Percentiles rank a stretch among this genome's conserved stretches.
These are phyloP conservation scores for Dolichoris vasculosae DNA, from an alignment of 1,140 invertebrate genomes.

Conservation along the genomic window DNA sequence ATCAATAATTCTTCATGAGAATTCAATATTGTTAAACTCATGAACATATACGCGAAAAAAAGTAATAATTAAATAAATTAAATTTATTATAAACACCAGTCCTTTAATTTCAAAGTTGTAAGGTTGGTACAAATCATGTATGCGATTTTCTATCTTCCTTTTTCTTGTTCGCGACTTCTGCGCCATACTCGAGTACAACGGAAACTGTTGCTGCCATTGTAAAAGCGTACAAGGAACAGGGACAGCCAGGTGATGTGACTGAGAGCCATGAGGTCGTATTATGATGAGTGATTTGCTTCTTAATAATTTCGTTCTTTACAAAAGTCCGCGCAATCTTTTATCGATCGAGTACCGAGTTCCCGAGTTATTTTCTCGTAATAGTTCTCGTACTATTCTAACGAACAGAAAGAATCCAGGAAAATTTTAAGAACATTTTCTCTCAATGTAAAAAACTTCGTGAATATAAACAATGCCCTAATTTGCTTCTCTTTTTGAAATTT, in stretches of 20 bases:
- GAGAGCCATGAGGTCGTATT: neutral
- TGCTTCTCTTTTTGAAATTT: neutral
- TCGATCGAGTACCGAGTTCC: neutral
- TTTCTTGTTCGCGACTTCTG: conserved; percentile 15
- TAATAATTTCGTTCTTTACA: neutral
- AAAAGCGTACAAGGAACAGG: neutral
- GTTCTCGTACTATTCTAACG: neutral
- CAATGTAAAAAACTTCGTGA: neutral
- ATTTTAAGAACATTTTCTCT: neutral
- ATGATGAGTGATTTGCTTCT: neutral
- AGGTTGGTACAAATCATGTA: neutral
- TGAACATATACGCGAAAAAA: no score
- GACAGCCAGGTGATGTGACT: neutral
- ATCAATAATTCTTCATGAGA: no score
- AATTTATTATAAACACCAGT: neutral
- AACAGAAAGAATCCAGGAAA: neutral
- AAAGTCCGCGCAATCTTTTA: neutral
- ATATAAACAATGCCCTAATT: conserved; percentile 3
- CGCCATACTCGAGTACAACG: neutral
- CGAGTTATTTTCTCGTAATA: neutral
- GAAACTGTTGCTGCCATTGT: neutral
- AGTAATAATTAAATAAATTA: neutral
- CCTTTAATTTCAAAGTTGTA: neutral
- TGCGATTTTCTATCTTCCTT: neutral
- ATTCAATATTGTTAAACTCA: no score